Evolutionary conservation across 2,113 vertebrate genomes (phyloP).

Genomic region (Urocitellus parryii): DNA sequence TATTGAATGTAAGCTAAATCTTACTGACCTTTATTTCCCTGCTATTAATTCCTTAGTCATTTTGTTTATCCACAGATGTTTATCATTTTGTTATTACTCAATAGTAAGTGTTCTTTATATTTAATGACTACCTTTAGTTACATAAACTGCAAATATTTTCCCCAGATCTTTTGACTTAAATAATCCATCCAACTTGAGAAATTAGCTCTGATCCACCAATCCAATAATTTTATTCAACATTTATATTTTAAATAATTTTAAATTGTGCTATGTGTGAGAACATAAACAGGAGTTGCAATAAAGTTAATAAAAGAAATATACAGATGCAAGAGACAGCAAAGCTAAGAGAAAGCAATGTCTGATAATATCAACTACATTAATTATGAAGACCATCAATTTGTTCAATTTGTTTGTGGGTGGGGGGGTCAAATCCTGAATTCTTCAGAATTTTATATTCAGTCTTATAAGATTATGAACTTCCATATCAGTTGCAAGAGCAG

Average conservation of each 20-base stretch:
- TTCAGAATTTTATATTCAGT: background rate
- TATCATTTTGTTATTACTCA: background rate
- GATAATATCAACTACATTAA: background rate
- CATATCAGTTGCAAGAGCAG: background rate
- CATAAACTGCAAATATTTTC: background rate
- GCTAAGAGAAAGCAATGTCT: background rate
- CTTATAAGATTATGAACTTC: background rate
- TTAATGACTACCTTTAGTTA: constrained; percentile 2
- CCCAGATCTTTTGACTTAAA: background rate
- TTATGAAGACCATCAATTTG: background rate
- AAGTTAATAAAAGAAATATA: background rate
- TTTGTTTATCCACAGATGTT: background rate
- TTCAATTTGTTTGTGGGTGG: background rate
- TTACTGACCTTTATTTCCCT: background rate
- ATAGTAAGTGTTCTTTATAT: background rate
- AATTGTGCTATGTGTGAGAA: background rate
- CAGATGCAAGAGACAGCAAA: background rate
- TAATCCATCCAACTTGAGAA: background rate
- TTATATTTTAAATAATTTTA: background rate
- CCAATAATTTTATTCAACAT: background rate
- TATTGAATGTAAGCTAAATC: background rate
- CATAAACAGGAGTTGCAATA: background rate
- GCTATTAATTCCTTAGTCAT: background rate
- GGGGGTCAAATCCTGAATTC: background rate
- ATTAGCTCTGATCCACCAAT: background rate